Conservation (phyloP, 2,888 invertebrate species). For the Beris morrisii region DNA sequence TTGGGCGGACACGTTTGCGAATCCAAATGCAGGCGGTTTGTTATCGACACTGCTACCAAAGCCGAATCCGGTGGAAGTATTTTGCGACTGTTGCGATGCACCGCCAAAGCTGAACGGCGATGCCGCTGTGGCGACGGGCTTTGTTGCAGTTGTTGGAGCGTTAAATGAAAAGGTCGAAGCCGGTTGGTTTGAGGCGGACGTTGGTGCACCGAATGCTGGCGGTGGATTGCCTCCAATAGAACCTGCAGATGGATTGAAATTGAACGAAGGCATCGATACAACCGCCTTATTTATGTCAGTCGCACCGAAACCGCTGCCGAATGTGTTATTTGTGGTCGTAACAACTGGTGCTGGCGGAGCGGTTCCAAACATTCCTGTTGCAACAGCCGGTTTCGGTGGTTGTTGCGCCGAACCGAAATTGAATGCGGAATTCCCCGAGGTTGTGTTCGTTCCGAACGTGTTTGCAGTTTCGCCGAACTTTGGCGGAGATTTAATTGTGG, state of each 20-base stretch:
- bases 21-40: constrained; percentile 12
- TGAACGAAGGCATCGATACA: constrained; percentile 6
- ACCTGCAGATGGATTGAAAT: not conserved
- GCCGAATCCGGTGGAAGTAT: not conserved
- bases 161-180: constrained; percentile 30
- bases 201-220: not conserved
- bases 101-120: constrained; percentile 31
- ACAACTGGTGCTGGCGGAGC: not conserved
- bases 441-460: constrained; percentile 9
- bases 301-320: constrained; percentile 11
- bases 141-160: not conserved
- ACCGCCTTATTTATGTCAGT: constrained; percentile 16
- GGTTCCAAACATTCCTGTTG: constrained; percentile 4
- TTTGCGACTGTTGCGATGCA: constrained; percentile 8
- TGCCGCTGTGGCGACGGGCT: constrained; percentile 17
- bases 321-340: not conserved
- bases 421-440: not conserved
- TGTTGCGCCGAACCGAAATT: not conserved
- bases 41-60: constrained; percentile 6
- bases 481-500: not conserved
- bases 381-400: not conserved
- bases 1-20: not conserved
- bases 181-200: constrained; percentile 27
- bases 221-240: not conserved
- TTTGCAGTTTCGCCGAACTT: constrained; percentile 5